These are phyloP conservation scores for Hydrocynus forskahlii DNA, from an alignment of 2,797 vertebrate species.

Conservation along the genomic window DNA sequence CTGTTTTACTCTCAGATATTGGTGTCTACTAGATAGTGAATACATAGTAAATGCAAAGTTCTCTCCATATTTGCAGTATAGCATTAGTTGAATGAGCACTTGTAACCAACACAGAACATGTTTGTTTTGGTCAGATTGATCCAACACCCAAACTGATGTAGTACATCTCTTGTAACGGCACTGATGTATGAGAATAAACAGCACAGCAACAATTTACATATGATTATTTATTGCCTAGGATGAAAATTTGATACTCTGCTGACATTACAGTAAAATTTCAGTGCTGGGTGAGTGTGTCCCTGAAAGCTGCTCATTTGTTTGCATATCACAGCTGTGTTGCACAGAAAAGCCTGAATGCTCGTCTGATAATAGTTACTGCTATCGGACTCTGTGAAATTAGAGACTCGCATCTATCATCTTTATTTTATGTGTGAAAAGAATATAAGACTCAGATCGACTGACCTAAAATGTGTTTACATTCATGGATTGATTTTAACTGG, in stretches of 20 bases:
- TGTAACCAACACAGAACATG: too few species aligned
- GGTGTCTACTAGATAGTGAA: not conserved
- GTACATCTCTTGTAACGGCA: not conserved
- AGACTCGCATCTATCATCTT: not conserved
- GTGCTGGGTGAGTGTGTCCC: not conserved
- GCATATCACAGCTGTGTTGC: not conserved
- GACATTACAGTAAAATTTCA: not conserved
- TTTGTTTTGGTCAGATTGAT: not conserved
- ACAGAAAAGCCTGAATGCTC: conserved; percentile 1
- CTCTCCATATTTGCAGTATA: too few species aligned
- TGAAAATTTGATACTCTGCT: not conserved
- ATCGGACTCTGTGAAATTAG: not conserved
- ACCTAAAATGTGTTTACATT: conserved; percentile 6
- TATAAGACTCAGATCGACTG: not conserved
- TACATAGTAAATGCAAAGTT: too few species aligned
- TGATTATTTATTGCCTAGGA: not conserved
- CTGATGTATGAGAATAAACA: not conserved
- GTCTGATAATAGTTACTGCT: not conserved
- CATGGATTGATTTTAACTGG: conserved; percentile 18
- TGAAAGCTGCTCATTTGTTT: conserved; percentile 9
- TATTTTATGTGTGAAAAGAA: not conserved
- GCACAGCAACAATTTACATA: not conserved
- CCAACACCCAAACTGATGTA: not conserved
- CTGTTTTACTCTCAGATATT: not conserved
- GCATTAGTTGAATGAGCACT: too few species aligned